A percentile compares a stretch with the other conserved stretches of the same genome.
Evolutionary conservation across 2,797 vertebrate species (phyloP).

Genomic region (Danio albolineatus): DNA sequence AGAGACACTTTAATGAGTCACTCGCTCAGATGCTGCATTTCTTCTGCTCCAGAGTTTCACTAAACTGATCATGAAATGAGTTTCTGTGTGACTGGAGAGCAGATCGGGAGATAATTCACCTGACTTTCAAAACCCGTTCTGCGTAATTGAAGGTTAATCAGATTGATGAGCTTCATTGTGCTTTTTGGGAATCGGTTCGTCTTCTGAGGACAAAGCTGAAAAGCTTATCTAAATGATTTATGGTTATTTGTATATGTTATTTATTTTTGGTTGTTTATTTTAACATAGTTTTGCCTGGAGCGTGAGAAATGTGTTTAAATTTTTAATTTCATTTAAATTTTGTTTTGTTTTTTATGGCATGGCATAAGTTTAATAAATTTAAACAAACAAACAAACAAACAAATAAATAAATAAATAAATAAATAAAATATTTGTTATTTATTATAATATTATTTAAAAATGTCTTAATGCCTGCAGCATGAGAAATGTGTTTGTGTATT

Average conservation of each 20-base stretch:
- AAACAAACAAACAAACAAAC: no score
- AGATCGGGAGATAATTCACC: not conserved
- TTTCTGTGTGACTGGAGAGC: not conserved
- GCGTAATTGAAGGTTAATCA: not conserved
- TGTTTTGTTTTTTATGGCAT: no score
- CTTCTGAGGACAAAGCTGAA: not conserved
- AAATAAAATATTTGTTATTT: no score
- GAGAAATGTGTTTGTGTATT: no score
- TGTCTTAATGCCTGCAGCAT: no score
- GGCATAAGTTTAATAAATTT: no score
- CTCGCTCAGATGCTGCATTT: not conserved
- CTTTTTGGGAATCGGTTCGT: not conserved
- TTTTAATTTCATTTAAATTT: no score
- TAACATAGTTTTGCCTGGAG: no score
- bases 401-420: no score
- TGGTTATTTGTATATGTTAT: not conserved
- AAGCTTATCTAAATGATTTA: not conserved
- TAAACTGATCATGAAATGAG: not conserved
- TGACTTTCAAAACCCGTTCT: not conserved
- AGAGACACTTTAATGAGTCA: not conserved
- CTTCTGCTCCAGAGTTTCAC: not conserved
- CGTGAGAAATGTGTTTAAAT: no score
- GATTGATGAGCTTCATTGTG: not conserved
- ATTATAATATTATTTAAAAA: no score
- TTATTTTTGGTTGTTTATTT: not conserved